Evolutionary conservation across 2,888 invertebrate species (phyloP).

Genomic region (Caenorhabditis panamensis): DNA sequence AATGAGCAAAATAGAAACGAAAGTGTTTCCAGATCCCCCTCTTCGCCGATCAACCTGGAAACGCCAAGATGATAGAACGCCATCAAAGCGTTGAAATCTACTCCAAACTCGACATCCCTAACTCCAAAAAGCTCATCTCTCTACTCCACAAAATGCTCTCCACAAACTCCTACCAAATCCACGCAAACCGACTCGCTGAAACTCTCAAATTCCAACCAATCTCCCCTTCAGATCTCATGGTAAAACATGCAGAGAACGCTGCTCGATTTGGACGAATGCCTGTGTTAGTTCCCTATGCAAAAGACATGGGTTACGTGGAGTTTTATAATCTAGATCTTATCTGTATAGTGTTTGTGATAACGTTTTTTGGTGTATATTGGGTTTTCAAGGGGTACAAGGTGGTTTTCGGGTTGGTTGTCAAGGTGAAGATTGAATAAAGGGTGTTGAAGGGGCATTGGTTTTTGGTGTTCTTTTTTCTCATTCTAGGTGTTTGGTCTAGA

Average conservation of each 20-base stretch:
- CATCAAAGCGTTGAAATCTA: conserved; percentile 31
- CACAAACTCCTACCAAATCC: conserved; percentile 11
- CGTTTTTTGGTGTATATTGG: neutral
- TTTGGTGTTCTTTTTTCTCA: too few relatives aligned
- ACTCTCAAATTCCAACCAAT: conserved; percentile 39
- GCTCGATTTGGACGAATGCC: conserved; percentile 50
- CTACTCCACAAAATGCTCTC: conserved; percentile 27
- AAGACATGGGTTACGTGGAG: conserved; percentile 43
- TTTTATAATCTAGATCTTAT: conserved; percentile 32
- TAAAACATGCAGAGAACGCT: conserved; percentile 45
- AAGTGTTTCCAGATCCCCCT: conserved; percentile 51
- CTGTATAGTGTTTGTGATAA: neutral
- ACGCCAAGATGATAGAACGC: conserved; percentile 43
- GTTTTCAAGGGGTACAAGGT: neutral
- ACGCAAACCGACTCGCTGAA: conserved; percentile 44
- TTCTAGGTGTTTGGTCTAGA: neutral
- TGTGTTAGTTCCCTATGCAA: conserved; percentile 31
- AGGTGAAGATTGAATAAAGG: conserved; percentile 33
- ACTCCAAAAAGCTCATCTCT: conserved; percentile 35
- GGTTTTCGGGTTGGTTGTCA: neutral
- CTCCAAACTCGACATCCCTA: conserved; percentile 37
- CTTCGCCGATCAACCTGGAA: conserved; percentile 54
- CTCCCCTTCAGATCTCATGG: conserved; percentile 29
- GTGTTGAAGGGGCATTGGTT: too few relatives aligned
- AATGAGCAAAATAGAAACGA: too few relatives aligned